Conservation (phyloP, 2,113 vertebrate genomes). For the Hirundichthys speculiger region DNA sequence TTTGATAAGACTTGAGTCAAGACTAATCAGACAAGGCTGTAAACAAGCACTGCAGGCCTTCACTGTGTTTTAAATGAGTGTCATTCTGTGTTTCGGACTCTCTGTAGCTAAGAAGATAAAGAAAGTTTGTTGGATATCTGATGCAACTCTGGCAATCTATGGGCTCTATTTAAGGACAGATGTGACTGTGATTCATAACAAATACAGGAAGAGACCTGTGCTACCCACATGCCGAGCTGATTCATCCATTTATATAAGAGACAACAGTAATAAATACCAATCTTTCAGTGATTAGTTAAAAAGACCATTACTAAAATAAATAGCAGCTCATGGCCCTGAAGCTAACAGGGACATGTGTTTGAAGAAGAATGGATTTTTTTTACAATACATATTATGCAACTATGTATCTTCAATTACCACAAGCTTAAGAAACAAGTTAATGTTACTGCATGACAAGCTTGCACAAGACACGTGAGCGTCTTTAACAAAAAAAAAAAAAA, state of each 20-base stretch:
- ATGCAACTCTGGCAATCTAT: constrained; percentile 1
- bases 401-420: constrained; percentile 8
- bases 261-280: constrained; percentile 2
- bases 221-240: constrained; percentile 30
- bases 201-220: constrained; percentile 8
- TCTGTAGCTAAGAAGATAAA: constrained; percentile 9
- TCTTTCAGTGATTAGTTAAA: too few species aligned
- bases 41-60: constrained; percentile 1
- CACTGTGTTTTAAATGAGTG: background rate
- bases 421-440: background rate
- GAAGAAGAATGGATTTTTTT: constrained; percentile 1
- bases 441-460: constrained; percentile 1
- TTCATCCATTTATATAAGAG: constrained; percentile 35
- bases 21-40: constrained; percentile 23
- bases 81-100: background rate
- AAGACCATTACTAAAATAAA: background rate
- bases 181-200: background rate
- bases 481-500: background rate
- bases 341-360: too few species aligned
- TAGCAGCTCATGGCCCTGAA: background rate
- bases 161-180: constrained; percentile 22
- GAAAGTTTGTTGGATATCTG: background rate
- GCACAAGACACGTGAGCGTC: background rate
- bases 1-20: background rate
- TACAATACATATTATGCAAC: constrained; percentile 5